These are phyloP conservation scores for Xenus cinereus DNA, from an alignment of 2,113 vertebrate genomes.

Conservation along the genomic window DNA sequence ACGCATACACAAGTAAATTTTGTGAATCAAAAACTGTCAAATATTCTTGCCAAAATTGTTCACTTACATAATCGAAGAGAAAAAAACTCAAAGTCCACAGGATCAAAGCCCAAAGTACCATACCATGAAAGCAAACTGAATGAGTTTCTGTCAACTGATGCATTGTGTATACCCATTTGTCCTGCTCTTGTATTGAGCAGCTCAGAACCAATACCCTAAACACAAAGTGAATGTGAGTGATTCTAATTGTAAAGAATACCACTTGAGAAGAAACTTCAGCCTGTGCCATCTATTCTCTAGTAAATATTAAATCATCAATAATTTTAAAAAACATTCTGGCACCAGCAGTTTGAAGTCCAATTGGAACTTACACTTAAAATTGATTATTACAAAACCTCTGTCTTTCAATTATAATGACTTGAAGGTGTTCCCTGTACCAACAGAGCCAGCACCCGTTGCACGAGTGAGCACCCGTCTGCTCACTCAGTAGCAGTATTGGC, in stretches of 20 bases:
- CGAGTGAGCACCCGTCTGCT: slow-evolving; percentile 51
- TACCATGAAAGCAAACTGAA: neutral
- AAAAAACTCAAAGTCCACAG: neutral
- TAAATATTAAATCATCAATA: neutral
- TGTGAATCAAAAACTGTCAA: neutral
- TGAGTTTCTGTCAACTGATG: neutral
- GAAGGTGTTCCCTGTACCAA: neutral
- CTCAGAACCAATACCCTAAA: neutral
- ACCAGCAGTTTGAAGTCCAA: neutral
- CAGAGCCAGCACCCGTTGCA: slow-evolving; percentile 49
- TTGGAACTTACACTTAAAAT: neutral
- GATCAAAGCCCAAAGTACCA: neutral
- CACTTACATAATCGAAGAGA: neutral
- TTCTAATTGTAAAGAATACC: neutral
- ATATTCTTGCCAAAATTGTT: neutral
- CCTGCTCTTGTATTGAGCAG: neutral
- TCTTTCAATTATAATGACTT: neutral
- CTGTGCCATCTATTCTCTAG: neutral
- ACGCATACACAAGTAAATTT: neutral
- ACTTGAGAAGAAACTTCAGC: neutral
- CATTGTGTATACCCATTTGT: too few species aligned
- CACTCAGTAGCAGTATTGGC: neutral
- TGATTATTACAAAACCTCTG: neutral
- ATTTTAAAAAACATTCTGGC: neutral
- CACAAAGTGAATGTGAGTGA: neutral